A percentile compares a stretch with the other conserved stretches of the same genome.
Evolutionary conservation across 2,888 invertebrate species (phyloP).

Genomic region (Omphaloscelis lunosa): DNA sequence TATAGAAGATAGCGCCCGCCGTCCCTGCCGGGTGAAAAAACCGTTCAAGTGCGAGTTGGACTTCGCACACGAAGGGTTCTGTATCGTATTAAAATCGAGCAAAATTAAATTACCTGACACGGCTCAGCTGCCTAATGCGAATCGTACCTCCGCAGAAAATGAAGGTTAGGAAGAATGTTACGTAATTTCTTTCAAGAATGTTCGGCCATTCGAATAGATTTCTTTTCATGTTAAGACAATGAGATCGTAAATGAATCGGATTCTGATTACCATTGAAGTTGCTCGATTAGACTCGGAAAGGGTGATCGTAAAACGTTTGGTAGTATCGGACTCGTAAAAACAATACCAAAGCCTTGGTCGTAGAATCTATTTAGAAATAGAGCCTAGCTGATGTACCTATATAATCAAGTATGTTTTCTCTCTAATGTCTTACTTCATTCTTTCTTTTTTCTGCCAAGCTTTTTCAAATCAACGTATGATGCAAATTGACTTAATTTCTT

Average conservation of each 20-base stretch:
- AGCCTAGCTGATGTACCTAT: neutral
- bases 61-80: too few relatives aligned
- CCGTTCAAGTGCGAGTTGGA: too few relatives aligned
- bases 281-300: conserved; percentile 43
- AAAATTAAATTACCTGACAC: conserved; percentile 29
- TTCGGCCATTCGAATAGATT: conserved; percentile 35
- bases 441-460: neutral
- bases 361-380: conserved; percentile 15
- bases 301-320: conserved; percentile 49
- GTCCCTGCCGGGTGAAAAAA: too few relatives aligned
- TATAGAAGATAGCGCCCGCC: too few relatives aligned
- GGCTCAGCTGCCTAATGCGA: conserved; percentile 1
- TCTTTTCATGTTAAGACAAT: conserved; percentile 45
- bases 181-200: conserved; percentile 23
- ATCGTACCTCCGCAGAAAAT: conserved; percentile 6
- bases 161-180: neutral
- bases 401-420: conserved; percentile 13
- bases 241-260: conserved; percentile 49
- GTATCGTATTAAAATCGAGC: too few relatives aligned
- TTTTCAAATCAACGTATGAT: neutral
- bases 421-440: neutral
- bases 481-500: too few relatives aligned
- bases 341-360: conserved; percentile 20
- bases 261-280: conserved; percentile 55
- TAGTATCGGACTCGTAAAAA: conserved; percentile 53